Base-by-base conservation (phyloP, 2,888 invertebrate genomes). In the Esperia sulphurella region DNA sequence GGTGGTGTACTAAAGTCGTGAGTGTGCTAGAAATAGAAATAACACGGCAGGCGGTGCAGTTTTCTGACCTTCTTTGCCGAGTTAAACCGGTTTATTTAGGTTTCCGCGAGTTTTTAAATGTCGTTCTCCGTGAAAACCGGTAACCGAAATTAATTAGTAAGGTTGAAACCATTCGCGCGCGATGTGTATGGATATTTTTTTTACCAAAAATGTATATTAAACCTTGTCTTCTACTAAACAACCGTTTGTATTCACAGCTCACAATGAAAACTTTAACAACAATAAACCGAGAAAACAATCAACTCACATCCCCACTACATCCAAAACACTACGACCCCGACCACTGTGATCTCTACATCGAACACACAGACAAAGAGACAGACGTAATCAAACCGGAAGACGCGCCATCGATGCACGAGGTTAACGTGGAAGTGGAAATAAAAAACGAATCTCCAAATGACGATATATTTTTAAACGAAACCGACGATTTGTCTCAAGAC, bases 261-360 rank as follows among this genome's bases (percentile, higher is more conserved):
- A 74, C 82, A 33, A 5, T 65, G 10, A 53, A 71, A 44, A 68
- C 64, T 13, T 54, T 87, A 33, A 68, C 67, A 55, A 52, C 63
- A 0, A 76, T 85, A 14, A 66, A 79, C 41, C 55, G 83, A 0
- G 55, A 67, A 3, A 63, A 65, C 3, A 71, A 74, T 41, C 53
- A 60, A 1, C 50, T 83, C 0, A 30, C 51, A 0, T 72, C 80
- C 0, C 43, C 55, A 0, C 48, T 83, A 10, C 21, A 43, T 0
- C 9, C 14, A 0, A 75, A 68, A 51, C 37, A 54, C 5, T 68
- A 52, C 6, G 40, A 51, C 0, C 52, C 65, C 0, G 63, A 81
- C 5, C 58, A 75, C 1, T 68, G 41, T 8, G 73, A 83, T 9
- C 1, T 57, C 0, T 37, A 58, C 8, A 31, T 69, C 21, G 55